Base-by-base conservation (phyloP, 2,113 vertebrate genomes). In the Bubalus kerabau region DNA sequence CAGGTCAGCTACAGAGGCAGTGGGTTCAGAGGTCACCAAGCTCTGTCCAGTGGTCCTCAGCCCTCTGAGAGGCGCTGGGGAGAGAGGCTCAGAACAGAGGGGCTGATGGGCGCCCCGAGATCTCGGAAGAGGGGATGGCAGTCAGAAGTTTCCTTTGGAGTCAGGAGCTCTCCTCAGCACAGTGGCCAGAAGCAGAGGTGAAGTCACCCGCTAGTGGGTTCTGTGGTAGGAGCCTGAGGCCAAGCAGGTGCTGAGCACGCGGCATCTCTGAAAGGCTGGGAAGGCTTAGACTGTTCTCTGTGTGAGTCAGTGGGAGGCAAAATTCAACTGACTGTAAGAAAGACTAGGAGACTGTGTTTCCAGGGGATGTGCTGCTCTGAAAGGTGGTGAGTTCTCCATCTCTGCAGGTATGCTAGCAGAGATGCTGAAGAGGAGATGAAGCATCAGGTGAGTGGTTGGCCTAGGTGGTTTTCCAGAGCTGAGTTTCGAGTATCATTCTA, bases 231-330 rank as follows among this genome's bases (percentile, higher is more conserved):
- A 36, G 30, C 81, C 28, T 21, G 24, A 13, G 82, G n/a, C n/a
- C 17, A 26, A 15, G 50, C 19, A 10, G 40, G 12, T 21, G 1
- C 21, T 16, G 12, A 24, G 50, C 32, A 0, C 10, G 8, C 6
- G 2, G 57, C 32, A 10, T 23, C 64, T 88, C 64, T 46, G 23
- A 28, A 26, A 21, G 28, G 5, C 2, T 1, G 9, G 19, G 56
- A n/a, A 94, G 46, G 36, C 30, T n/a, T 10, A 60, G 60, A n/a
- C 5, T 1, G 12, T 5, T 2, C 43, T 71, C 50, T 16, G 43
- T 85, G 64, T 9, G n/a, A 82, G 24, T 24, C 17, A 48, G 30
- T 50, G 84, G n/a, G 50, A 81, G 78, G 50, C n/a, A 19, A n/a
- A 46, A 16, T 46, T 85, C 50, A 89, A 23, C 52, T 43, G 40